Evolutionary conservation across 2,888 invertebrate species (phyloP), one percentile per base, ranked within the genome.

Genomic region (Dolomedes plantarius): DNA sequence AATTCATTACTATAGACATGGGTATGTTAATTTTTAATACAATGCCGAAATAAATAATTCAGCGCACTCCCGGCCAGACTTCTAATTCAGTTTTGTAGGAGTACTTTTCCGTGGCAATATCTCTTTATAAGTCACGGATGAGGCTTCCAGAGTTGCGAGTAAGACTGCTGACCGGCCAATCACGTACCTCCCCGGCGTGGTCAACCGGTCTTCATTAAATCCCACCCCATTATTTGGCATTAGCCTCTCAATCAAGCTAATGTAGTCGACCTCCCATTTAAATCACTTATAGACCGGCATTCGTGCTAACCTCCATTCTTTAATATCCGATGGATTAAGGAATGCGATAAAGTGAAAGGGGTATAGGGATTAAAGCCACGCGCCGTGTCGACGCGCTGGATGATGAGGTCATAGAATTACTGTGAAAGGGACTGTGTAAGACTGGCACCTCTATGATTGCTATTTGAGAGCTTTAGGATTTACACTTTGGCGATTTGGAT

Each of bases 301-400:
- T n/a, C 31, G 50, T 72, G 32, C 27, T 27, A 41, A 50, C 46
- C 72, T 56, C 29, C 23, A 19, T 69, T 39, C 56, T 56, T 32
- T 67, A 67, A 67, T 67, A 67, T 67, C 50, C 31, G n/a, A 13
- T 23, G 72, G 72, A 56, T 73, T 73, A 50, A 50, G 19, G n/a
- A 29, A n/a, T 50, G 29, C 11, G 72, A 50, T 56, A 28, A 31
- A 23, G 28, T 6, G 16, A 62, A 23, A n/a, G 32, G 50, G 31
- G 31, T 2, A n/a, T 11, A 23, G 28, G 41, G 29, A 67, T 67
- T 67, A 67, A 19, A n/a, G 67, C n/a, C 67, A 67, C 67, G 32
- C 23, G 32, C 56, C 23, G 56, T 6, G 16, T 23, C 5, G 41
- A 11, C 11, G 41, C 16, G 41, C 16, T n/a, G n/a, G n/a, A n/a